Evolutionary conservation across 2,113 vertebrate genomes (phyloP).

Genomic region (Grammomys surdaster): DNA sequence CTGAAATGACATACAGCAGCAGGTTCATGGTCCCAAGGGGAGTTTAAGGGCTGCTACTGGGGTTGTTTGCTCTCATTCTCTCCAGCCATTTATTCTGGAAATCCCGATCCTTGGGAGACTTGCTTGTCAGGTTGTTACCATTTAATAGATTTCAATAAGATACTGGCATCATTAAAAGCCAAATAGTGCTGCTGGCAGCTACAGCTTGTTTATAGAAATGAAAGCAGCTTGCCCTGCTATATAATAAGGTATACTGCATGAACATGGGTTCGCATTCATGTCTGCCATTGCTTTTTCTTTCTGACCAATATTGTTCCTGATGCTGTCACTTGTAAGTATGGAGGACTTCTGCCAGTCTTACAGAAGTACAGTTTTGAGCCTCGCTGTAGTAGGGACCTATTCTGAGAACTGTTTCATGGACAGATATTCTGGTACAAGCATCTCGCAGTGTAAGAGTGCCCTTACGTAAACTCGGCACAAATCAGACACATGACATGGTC

Average conservation of each 20-base stretch:
- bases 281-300: background rate
- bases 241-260: conserved; percentile 16
- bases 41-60: background rate
- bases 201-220: conserved; percentile 65
- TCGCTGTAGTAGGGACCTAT: background rate
- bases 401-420: background rate
- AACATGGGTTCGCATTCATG: background rate
- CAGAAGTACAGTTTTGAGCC: background rate
- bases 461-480: background rate
- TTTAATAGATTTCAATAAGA: conserved; percentile 50
- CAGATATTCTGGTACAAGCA: background rate
- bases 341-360: background rate
- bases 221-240: conserved; percentile 53
- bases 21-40: background rate
- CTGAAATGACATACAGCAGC: background rate
- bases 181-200: conserved; percentile 53
- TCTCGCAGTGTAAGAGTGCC: too few relatives aligned
- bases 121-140: conserved; percentile 37
- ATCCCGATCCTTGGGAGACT: background rate
- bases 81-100: background rate
- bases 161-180: conserved; percentile 56
- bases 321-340: background rate
- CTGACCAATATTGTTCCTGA: background rate
- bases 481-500: background rate
- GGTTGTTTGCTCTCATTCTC: background rate